Conservation (phyloP, 1,140 invertebrate species). For the Bombus waltoni region DNA sequence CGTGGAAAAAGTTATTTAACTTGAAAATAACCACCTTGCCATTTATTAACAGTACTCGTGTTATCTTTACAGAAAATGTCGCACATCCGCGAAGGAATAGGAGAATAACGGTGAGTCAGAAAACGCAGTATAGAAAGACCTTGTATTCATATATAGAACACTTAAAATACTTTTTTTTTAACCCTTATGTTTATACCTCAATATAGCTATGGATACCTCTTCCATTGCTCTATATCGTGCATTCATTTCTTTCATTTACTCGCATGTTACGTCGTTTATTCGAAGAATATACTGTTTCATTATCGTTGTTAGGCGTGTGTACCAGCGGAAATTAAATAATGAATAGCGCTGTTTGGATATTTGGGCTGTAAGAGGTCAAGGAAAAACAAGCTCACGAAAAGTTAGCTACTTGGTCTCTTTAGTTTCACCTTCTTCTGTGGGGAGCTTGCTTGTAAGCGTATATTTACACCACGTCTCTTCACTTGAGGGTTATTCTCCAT, state of each 20-base stretch:
- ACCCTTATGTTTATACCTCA: conserved; percentile 58
- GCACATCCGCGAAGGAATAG: conserved; percentile 52
- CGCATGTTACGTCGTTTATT: conserved; percentile 61
- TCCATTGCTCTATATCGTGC: conserved; percentile 45
- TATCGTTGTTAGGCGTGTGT: conserved; percentile 69
- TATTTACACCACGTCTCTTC: conserved; percentile 77
- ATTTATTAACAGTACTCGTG: conserved; percentile 61
- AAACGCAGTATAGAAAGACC: conserved; percentile 66
- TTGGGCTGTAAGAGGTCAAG: conserved; percentile 57
- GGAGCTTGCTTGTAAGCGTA: conserved; percentile 73
- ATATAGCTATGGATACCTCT: conserved; percentile 55
- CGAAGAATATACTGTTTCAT: conserved; percentile 64
- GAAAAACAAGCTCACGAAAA: conserved; percentile 79
- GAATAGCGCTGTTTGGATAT: conserved; percentile 59
- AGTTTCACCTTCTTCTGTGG: conserved; percentile 80
- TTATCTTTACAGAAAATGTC: conserved; percentile 63
- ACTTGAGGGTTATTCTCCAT: conserved; percentile 79
- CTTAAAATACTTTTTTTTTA: conserved; percentile 64
- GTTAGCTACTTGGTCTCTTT: conserved; percentile 76
- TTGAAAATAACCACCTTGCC: conserved; percentile 55
- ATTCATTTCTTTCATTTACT: conserved; percentile 59
- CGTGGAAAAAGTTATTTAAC: conserved; percentile 65
- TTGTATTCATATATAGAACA: conserved; percentile 65
- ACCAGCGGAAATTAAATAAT: conserved; percentile 67
- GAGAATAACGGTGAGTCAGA: conserved; percentile 64